phyloP scores from a whole-genome alignment of 2,113 vertebrate species.

The Perognathus longimembris region DNA sequence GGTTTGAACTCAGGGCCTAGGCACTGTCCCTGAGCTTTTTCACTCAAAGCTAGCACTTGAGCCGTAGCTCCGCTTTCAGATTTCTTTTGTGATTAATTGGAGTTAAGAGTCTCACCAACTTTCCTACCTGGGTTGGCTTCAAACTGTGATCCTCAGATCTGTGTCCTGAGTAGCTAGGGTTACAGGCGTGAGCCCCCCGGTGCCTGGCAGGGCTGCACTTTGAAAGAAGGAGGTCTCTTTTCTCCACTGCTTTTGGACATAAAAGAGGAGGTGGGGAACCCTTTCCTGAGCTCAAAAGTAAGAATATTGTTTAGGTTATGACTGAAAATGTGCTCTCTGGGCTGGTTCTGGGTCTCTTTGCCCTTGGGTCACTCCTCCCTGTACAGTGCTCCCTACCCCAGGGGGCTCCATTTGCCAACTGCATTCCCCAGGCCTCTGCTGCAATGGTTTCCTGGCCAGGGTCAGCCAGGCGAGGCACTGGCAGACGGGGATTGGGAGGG shows the following conservation, averaged over 20 bases:
- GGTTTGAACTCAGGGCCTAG: no score
- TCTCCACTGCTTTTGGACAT: neutral
- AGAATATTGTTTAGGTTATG: neutral
- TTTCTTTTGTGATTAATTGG: no score
- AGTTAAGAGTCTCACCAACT: no score
- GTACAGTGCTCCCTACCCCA: neutral
- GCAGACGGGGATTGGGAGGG: neutral
- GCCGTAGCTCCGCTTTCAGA: no score
- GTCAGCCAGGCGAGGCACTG: no score
- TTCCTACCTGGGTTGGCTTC: no score
- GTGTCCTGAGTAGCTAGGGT: no score
- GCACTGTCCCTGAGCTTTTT: no score
- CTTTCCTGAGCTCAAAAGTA: neutral
- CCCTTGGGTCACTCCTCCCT: neutral
- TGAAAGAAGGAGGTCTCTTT: neutral
- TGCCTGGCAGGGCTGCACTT: neutral
- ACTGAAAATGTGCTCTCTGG: no score
- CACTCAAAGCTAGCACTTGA: no score
- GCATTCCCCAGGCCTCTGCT: neutral
- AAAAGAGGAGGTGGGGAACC: neutral
- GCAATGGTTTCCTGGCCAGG: neutral
- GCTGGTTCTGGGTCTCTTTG: neutral
- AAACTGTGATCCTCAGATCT: no score
- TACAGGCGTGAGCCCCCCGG: no score
- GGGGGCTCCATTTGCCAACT: neutral